Conservation (phyloP, 2,113 vertebrate genomes). For the Sapayoa aenigma region DNA sequence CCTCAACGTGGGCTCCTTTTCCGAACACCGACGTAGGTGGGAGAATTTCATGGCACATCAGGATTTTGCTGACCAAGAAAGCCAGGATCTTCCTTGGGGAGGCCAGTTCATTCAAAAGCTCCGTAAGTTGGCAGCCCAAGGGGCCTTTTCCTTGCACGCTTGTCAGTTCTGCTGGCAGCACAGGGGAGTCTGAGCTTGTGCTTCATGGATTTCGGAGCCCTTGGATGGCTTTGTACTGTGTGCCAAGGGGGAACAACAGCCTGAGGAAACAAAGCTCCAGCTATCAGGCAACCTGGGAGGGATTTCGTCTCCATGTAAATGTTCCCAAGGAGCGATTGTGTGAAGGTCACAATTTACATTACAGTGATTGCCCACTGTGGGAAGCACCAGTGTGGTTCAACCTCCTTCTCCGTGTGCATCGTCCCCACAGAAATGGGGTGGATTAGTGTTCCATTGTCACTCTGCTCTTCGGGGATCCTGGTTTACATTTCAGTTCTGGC, state of each 20-base stretch:
- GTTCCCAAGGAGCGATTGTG: slow-evolving; percentile 5
- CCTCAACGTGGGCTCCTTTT: background rate
- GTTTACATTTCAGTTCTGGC: slow-evolving; percentile 28
- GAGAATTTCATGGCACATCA: background rate
- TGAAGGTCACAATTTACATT: slow-evolving; percentile 11
- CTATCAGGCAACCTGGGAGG: slow-evolving; percentile 11
- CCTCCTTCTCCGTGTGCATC: slow-evolving; percentile 10
- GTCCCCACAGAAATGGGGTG: background rate
- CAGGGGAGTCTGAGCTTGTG: background rate
- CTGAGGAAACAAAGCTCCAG: background rate
- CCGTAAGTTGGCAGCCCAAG: slow-evolving; percentile 20
- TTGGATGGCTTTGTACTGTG: background rate
- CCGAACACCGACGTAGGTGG: background rate
- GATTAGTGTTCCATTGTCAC: slow-evolving; percentile 23
- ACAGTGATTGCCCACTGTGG: background rate
- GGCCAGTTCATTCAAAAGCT: background rate
- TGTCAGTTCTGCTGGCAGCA: background rate
- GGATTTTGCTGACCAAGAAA: background rate
- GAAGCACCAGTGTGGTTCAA: background rate
- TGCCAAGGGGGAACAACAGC: background rate
- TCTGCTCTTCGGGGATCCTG: slow-evolving; percentile 2
- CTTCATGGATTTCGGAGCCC: background rate
- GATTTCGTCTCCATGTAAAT: background rate
- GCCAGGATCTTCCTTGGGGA: background rate
- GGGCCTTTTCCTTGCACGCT: background rate